A percentile compares a stretch with the other conserved stretches of the same genome.
These are phyloP conservation scores for Tetragnatha montana DNA, from an alignment of 2,888 invertebrate genomes.

Conservation along the genomic window DNA sequence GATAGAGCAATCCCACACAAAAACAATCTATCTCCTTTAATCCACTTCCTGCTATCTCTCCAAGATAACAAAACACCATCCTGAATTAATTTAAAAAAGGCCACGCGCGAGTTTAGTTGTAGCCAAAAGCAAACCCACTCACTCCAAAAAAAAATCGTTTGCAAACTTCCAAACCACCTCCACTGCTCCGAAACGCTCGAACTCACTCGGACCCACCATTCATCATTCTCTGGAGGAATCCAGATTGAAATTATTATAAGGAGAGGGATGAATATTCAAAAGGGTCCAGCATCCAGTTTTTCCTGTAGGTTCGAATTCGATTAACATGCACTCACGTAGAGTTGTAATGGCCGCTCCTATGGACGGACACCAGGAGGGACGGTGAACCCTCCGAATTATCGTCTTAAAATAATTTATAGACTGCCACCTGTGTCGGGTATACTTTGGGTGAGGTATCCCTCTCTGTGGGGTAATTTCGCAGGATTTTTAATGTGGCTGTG, in stretches of 20 bases:
- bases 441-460: background rate
- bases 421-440: background rate
- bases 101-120: background rate
- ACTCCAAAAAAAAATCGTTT: background rate
- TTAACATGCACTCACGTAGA: slow-evolving; percentile 57
- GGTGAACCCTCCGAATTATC: background rate
- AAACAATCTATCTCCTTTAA: background rate
- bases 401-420: background rate
- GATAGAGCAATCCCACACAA: background rate
- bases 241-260: slow-evolving; percentile 58
- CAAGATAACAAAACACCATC: background rate
- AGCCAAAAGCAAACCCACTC: background rate
- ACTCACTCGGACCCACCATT: slow-evolving; percentile 10
- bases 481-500: too few species aligned
- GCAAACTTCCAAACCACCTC: background rate
- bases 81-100: background rate
- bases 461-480: too few species aligned
- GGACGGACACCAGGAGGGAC: background rate
- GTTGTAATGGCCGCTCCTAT: slow-evolving; percentile 33
- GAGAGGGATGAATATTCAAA: slow-evolving; percentile 53
- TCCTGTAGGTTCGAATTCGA: slow-evolving; percentile 48
- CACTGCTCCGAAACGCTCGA: background rate
- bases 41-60: background rate
- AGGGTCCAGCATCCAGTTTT: slow-evolving; percentile 47
- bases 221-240: slow-evolving; percentile 31